Percentiles rank a stretch among this genome's conserved stretches.
Evolutionary conservation across 2,113 vertebrate species (phyloP).

Genomic region (Siniperca knerii): DNA sequence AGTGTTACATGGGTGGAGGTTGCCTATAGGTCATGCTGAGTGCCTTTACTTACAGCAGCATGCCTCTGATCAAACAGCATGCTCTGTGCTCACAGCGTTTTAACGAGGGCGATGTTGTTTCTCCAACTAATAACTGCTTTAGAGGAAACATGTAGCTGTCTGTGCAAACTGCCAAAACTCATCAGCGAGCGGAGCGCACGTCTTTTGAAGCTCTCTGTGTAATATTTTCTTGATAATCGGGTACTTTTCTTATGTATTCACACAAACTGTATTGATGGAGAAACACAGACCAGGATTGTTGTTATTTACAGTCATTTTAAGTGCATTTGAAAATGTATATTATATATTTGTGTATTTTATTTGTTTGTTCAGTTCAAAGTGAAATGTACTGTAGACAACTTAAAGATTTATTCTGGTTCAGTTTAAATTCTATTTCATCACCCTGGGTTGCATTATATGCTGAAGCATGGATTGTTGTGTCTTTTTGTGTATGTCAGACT

Average conservation of each 20-base stretch:
- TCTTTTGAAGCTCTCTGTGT: slow-evolving; percentile 33
- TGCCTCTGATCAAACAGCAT: slow-evolving; percentile 51
- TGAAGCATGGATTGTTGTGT: slow-evolving; percentile 52
- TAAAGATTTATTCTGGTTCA: slow-evolving; percentile 5
- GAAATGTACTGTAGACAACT: slow-evolving; percentile 8
- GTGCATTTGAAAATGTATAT: slow-evolving; percentile 55
- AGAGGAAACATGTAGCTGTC: slow-evolving; percentile 38
- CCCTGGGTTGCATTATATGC: slow-evolving; percentile 15
- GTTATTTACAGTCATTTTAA: slow-evolving; percentile 43
- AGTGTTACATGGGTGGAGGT: background rate
- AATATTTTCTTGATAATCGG: slow-evolving; percentile 25
- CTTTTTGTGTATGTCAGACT: slow-evolving; percentile 38
- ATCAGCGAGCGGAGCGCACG: background rate
- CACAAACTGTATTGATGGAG: slow-evolving; percentile 8
- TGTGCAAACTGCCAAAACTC: slow-evolving; percentile 70
- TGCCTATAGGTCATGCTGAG: slow-evolving; percentile 52
- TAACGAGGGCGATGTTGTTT: slow-evolving; percentile 11
- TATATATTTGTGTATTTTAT: slow-evolving; percentile 50
- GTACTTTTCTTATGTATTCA: slow-evolving; percentile 16
- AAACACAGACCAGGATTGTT: slow-evolving; percentile 8
- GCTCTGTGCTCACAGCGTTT: slow-evolving; percentile 20
- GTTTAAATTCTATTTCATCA: slow-evolving; percentile 3
- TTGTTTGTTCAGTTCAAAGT: slow-evolving; percentile 36
- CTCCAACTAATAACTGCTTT: slow-evolving; percentile 3
- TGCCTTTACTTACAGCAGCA: slow-evolving; percentile 72